Conservation (phyloP, 2,797 vertebrate genomes). For the Nannoperca obscura region DNA sequence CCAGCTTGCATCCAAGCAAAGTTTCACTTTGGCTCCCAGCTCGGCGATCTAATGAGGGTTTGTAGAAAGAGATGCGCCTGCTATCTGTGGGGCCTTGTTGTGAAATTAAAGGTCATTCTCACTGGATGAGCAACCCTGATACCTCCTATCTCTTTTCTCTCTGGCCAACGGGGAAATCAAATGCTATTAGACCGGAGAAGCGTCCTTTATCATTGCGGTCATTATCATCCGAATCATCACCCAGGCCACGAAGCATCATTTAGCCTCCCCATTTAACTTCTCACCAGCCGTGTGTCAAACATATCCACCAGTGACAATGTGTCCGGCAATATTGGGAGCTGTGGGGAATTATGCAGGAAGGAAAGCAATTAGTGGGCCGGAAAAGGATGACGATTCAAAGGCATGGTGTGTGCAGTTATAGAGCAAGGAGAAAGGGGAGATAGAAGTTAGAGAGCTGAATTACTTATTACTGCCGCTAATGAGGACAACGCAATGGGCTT, state of each 20-base stretch:
- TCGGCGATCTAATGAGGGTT: conserved; percentile 76
- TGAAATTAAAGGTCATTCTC: conserved; percentile 85
- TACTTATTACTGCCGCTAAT: conserved; percentile 80
- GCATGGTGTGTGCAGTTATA: conserved; percentile 63
- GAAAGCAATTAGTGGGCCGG: conserved; percentile 79
- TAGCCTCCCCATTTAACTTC: conserved; percentile 79
- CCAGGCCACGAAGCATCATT: conserved; percentile 75
- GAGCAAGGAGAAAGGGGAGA: conserved; percentile 61
- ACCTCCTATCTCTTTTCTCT: conserved; percentile 69
- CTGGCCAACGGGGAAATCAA: conserved; percentile 82
- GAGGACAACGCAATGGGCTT: conserved; percentile 59
- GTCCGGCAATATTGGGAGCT: conserved; percentile 68
- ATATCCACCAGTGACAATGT: conserved; percentile 76
- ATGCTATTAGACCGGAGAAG: conserved; percentile 78
- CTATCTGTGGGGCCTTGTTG: conserved; percentile 79
- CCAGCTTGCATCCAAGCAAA: conserved; percentile 71
- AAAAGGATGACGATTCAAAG: conserved; percentile 73
- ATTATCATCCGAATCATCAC: conserved; percentile 80
- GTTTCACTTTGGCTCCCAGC: conserved; percentile 68
- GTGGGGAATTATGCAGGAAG: conserved; percentile 75
- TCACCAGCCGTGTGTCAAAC: conserved; percentile 75
- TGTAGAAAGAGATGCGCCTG: conserved; percentile 55
- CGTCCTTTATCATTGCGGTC: conserved; percentile 79
- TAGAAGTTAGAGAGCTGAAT: conserved; percentile 65
- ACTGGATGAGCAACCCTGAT: conserved; percentile 78